Conservation (phyloP, 1,140 invertebrate species). For the Cepaea nemoralis region DNA sequence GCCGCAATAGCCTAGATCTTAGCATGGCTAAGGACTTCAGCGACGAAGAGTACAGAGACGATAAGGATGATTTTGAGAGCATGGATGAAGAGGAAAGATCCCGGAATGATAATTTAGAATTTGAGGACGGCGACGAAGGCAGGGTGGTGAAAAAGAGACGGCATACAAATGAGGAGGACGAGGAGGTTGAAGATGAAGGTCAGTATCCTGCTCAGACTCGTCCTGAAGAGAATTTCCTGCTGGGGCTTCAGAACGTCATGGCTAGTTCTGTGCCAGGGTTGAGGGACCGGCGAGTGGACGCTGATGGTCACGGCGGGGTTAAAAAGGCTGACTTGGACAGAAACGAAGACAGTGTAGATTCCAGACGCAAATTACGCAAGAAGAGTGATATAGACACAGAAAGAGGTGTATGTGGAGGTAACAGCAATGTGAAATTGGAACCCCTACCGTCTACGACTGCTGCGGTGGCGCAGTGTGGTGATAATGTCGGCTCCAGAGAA, state of each 20-base stretch:
- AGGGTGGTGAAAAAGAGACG: background rate
- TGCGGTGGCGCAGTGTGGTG: slow-evolving; percentile 88
- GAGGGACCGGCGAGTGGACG: background rate
- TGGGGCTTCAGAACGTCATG: slow-evolving; percentile 5
- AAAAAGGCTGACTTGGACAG: background rate
- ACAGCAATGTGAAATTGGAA: slow-evolving; percentile 83
- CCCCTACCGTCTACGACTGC: slow-evolving; percentile 94
- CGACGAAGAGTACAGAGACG: slow-evolving; percentile 9
- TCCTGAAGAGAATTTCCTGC: slow-evolving; percentile 7
- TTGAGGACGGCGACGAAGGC: background rate
- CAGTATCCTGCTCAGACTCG: background rate
- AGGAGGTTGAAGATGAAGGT: background rate
- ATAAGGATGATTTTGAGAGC: slow-evolving; percentile 23
- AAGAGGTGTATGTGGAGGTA: slow-evolving; percentile 33
- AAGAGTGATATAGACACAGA: slow-evolving; percentile 39
- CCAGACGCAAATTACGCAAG: slow-evolving; percentile 32
- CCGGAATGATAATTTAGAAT: background rate
- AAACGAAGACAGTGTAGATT: background rate
- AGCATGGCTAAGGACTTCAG: slow-evolving; percentile 1
- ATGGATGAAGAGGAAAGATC: background rate
- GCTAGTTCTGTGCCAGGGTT: background rate
- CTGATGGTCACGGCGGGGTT: background rate
- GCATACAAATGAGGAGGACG: background rate
- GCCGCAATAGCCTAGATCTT: background rate
- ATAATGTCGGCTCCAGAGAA: slow-evolving; percentile 78